A percentile compares a stretch with the other conserved stretches of the same genome.
phyloP scores from a whole-genome alignment of 2,113 vertebrate species.

The Zosterops japonicus region DNA sequence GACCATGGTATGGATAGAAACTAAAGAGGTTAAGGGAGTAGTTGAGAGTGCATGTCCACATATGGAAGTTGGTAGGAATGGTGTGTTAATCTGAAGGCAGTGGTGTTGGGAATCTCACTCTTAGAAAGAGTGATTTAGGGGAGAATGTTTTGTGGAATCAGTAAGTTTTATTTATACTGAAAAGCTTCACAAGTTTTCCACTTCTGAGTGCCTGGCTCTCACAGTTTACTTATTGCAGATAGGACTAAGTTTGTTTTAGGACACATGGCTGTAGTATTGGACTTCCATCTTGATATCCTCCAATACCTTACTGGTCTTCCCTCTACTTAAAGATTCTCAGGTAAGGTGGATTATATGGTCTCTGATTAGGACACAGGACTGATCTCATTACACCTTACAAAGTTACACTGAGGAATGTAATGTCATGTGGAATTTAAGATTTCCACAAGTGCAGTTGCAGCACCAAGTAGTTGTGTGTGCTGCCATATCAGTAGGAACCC shows the following conservation, averaged over 20 bases:
- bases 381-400: background rate
- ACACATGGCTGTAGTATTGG: background rate
- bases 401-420: background rate
- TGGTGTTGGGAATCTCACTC: background rate
- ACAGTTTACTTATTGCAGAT: background rate
- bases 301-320: background rate
- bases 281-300: background rate
- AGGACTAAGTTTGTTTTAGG: background rate
- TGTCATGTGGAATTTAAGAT: background rate
- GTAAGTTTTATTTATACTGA: background rate
- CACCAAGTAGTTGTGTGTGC: background rate
- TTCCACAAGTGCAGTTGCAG: background rate
- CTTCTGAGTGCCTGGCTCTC: background rate
- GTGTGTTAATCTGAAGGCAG: background rate
- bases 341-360: no score
- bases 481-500: background rate
- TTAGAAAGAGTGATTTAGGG: background rate
- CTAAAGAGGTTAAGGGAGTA: background rate
- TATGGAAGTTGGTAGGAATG: background rate
- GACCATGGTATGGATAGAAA: background rate
- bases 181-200: background rate
- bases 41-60: rapidly evolving
- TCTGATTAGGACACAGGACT: background rate
- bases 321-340: background rate
- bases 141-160: background rate